These are phyloP conservation scores for Epinotia demarniana DNA, from an alignment of 2,888 invertebrate species.

Conservation along the genomic window DNA sequence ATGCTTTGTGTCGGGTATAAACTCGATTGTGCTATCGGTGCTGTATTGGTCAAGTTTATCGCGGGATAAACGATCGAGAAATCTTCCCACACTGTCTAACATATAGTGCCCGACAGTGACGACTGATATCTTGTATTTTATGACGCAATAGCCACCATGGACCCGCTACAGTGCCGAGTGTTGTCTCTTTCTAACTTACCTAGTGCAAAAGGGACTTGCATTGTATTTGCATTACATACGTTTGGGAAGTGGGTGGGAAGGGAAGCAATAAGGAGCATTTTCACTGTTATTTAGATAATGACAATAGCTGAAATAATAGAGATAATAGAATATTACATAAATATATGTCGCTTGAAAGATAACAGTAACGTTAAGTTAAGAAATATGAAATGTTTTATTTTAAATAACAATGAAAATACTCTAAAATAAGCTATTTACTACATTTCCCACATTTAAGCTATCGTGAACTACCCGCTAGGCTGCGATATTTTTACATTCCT, in stretches of 20 bases:
- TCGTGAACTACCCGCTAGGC: constrained; percentile 41
- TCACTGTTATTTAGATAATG: constrained; percentile 26
- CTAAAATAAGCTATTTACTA: constrained; percentile 5
- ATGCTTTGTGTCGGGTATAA: background rate
- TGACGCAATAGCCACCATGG: background rate
- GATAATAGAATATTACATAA: background rate
- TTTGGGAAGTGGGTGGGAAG: constrained; percentile 9
- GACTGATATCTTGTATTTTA: background rate
- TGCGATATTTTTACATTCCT: constrained; percentile 63
- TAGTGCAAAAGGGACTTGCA: constrained; percentile 5
- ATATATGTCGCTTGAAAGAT: background rate
- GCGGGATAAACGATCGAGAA: background rate
- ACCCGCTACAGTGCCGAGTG: background rate
- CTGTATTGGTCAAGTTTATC: background rate
- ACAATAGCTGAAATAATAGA: background rate
- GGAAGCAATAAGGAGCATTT: background rate
- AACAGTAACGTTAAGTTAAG: background rate
- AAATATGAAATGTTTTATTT: background rate
- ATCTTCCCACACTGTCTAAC: background rate
- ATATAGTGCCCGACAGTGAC: background rate
- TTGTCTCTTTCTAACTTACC: constrained; percentile 22
- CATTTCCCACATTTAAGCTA: background rate
- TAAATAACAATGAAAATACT: constrained; percentile 25
- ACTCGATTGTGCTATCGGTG: background rate
- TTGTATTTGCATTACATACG: background rate